Conservation (phyloP, 2,888 invertebrate genomes). For the Timema cristinae region DNA sequence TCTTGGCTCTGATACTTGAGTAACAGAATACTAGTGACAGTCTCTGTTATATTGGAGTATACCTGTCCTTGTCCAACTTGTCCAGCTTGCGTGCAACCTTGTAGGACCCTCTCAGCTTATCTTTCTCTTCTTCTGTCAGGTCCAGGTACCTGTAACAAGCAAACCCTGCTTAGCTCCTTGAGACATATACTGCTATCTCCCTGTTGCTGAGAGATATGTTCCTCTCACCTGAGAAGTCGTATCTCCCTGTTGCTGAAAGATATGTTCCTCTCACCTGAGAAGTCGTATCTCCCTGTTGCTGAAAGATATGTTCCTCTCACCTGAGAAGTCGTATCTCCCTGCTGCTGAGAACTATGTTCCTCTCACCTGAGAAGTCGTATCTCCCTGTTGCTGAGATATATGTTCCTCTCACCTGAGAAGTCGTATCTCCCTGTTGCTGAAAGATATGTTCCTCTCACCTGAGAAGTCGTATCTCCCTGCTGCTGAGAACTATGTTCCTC, state of each 20-base stretch:
- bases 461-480: slow-evolving; percentile 41
- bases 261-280: slow-evolving; percentile 16
- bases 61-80: slow-evolving; percentile 75
- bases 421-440: too few species aligned
- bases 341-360: slow-evolving; percentile 85
- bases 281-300: slow-evolving; percentile 55
- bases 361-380: slow-evolving; percentile 70
- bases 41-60: slow-evolving; percentile 28
- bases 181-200: too few species aligned
- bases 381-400: slow-evolving; percentile 88
- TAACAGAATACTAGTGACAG: background rate
- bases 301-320: slow-evolving; percentile 65
- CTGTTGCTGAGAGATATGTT: too few species aligned
- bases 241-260: too few species aligned
- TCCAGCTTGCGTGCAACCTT: slow-evolving; percentile 91
- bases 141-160: slow-evolving; percentile 66
- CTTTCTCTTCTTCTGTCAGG: slow-evolving; percentile 87
- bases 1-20: background rate
- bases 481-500: slow-evolving; percentile 78
- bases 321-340: slow-evolving; percentile 21
- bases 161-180: too few species aligned
- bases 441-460: slow-evolving; percentile 1
- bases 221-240: slow-evolving; percentile 17
- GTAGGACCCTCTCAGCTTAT: slow-evolving; percentile 83
- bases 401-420: slow-evolving; percentile 56